Conservation (phyloP, 2,888 invertebrate genomes). For the Willowsia nigromaculata region DNA sequence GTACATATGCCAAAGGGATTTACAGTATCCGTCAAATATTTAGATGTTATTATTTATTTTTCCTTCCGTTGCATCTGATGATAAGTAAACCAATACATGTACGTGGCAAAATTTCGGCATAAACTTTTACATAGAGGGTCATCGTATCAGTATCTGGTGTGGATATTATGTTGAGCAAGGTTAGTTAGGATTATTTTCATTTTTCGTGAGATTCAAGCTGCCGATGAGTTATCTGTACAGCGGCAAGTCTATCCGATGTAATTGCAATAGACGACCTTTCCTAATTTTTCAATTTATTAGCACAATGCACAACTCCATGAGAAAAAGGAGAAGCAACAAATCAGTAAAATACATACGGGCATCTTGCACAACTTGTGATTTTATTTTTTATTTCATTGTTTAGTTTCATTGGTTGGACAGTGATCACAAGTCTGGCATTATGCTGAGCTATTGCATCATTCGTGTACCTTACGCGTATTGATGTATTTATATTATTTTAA, state of each 20-base stretch:
- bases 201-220: constrained; percentile 31
- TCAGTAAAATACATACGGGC: not conserved
- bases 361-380: not conserved
- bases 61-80: constrained; percentile 2
- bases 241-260: too few species aligned
- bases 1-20: constrained; percentile 50
- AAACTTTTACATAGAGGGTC: not conserved
- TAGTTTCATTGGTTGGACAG: not conserved
- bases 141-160: not conserved
- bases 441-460: not conserved
- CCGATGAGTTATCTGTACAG: too few species aligned
- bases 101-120: constrained; percentile 8
- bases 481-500: constrained; percentile 16
- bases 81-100: constrained; percentile 3
- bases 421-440: not conserved
- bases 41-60: constrained; percentile 31
- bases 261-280: constrained; percentile 2
- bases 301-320: not conserved
- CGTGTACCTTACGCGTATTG: not conserved
- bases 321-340: not conserved
- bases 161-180: constrained; percentile 63
- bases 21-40: constrained; percentile 38
- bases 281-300: constrained; percentile 4
- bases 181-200: constrained; percentile 64
- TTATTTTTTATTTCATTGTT: not conserved